Conservation (phyloP, 2,888 invertebrate genomes). For the Drosophila trichaetosa region DNA sequence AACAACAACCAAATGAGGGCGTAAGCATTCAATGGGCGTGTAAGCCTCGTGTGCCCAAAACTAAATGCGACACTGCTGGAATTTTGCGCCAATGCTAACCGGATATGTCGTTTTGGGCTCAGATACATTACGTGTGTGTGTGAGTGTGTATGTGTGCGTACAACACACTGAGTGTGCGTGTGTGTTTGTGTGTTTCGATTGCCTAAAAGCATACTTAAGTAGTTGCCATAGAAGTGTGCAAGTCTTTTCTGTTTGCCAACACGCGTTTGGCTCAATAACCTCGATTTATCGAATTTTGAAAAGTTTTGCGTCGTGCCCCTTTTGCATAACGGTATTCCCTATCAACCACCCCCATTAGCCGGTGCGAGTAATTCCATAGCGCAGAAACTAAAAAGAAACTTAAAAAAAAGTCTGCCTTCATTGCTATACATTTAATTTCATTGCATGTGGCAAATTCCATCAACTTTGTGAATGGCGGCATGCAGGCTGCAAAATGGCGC, state of each 20-base stretch:
- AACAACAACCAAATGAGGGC: slow-evolving; percentile 25
- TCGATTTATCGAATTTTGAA: slow-evolving; percentile 50
- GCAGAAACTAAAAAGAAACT: not conserved
- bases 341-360: not conserved
- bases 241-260: slow-evolving; percentile 27
- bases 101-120: slow-evolving; percentile 70
- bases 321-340: slow-evolving; percentile 1
- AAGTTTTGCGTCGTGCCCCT: slow-evolving; percentile 16
- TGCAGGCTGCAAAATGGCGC: slow-evolving; percentile 46
- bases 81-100: slow-evolving; percentile 58
- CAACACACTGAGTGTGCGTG: not conserved
- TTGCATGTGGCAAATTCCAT: slow-evolving; percentile 57
- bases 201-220: slow-evolving; percentile 36
- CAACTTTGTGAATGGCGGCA: slow-evolving; percentile 56
- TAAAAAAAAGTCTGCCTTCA: not conserved
- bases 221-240: slow-evolving; percentile 40
- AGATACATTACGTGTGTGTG: slow-evolving; percentile 6
- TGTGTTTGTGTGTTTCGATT: slow-evolving; percentile 43
- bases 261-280: slow-evolving; percentile 49
- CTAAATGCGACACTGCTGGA: slow-evolving; percentile 67
- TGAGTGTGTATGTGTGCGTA: not conserved
- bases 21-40: slow-evolving; percentile 35
- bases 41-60: slow-evolving; percentile 43
- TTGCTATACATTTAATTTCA: slow-evolving; percentile 31
- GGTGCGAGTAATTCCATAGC: not conserved